Percentiles rank a stretch among this genome's conserved stretches.
Conservation (phyloP, 2,797 vertebrate species). For the Phataginus tricuspis region DNA sequence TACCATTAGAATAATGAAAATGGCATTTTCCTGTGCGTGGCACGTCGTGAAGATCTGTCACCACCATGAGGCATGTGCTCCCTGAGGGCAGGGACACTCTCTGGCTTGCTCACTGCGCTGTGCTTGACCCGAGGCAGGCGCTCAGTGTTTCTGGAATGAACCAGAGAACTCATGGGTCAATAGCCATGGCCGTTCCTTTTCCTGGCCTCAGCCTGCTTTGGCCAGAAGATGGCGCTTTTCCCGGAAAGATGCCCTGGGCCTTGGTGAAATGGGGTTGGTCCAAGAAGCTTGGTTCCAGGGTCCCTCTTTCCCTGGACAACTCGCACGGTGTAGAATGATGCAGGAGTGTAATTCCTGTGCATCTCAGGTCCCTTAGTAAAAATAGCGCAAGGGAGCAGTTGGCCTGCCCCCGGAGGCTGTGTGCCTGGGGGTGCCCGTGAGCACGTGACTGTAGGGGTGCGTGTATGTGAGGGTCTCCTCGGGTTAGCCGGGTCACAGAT, state of each 20-base stretch:
- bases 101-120: neutral
- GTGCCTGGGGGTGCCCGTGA: neutral
- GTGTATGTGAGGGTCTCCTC: neutral
- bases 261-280: too few species aligned
- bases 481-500: neutral
- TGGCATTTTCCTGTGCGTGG: neutral
- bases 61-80: neutral
- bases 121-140: neutral
- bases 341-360: neutral
- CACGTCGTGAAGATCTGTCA: neutral
- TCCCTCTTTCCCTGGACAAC: neutral
- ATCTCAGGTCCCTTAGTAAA: neutral
- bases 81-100: neutral
- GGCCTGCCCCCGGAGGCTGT: neutral
- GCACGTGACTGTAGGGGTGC: too few species aligned
- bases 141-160: neutral
- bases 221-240: neutral
- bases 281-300: neutral
- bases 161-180: neutral
- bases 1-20: too few species aligned
- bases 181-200: too few species aligned
- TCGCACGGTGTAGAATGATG: neutral
- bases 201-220: neutral
- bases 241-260: neutral
- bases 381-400: neutral